Evolutionary conservation across 2,113 vertebrate genomes (phyloP).

Genomic region (Corydoras maculifer): DNA sequence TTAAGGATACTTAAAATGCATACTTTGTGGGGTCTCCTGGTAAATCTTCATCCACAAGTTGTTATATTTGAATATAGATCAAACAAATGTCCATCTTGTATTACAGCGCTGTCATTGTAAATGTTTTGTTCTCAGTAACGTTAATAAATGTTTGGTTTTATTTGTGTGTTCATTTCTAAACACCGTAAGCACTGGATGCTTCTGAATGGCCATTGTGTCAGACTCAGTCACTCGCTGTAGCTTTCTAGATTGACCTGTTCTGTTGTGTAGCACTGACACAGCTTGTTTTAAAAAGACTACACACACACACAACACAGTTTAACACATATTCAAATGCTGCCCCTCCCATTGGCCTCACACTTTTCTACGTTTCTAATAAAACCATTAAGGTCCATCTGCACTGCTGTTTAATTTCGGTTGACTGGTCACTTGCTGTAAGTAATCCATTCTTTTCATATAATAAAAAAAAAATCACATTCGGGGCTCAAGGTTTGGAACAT

Average conservation of each 20-base stretch:
- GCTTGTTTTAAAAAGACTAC: slow-evolving; percentile 52
- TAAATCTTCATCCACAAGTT: no score
- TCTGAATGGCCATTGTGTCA: slow-evolving; percentile 52
- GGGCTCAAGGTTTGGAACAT: not conserved
- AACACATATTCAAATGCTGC: slow-evolving; percentile 14
- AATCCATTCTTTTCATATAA: not conserved
- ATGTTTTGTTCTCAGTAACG: no score
- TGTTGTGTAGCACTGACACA: slow-evolving; percentile 60
- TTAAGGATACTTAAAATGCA: no score
- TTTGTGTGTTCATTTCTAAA: not conserved
- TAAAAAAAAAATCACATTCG: not conserved
- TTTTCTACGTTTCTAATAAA: slow-evolving; percentile 40
- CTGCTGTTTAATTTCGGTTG: slow-evolving; percentile 32
- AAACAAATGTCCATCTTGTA: no score
- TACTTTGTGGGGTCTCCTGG: no score
- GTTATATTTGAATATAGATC: no score
- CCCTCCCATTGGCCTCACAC: slow-evolving; percentile 37
- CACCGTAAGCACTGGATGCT: slow-evolving; percentile 36
- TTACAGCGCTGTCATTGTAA: no score
- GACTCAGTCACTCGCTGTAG: slow-evolving; percentile 44
- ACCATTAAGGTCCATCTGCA: slow-evolving; percentile 43
- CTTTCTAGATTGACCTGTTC: slow-evolving; percentile 64
- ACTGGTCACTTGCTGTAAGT: slow-evolving; percentile 47
- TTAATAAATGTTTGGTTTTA: no score
- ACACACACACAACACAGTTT: slow-evolving; percentile 20